A percentile compares a stretch with the other conserved stretches of the same genome.
Conservation (phyloP, 2,888 invertebrate genomes). For the Ophion ventricosus region DNA sequence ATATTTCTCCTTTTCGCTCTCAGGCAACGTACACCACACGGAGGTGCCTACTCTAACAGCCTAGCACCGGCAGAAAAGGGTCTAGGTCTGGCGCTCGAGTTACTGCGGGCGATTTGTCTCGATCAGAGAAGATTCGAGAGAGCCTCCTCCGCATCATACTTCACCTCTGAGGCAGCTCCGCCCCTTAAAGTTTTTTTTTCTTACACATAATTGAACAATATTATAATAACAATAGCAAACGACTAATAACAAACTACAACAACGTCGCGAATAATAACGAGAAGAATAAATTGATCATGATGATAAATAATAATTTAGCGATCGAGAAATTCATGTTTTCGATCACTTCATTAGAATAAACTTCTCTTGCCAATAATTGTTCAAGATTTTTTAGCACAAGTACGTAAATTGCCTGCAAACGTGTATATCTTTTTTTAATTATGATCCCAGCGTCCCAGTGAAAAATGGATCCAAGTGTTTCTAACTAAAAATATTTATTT, state of each 20-base stretch:
- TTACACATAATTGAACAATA: neutral
- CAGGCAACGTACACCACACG: conserved; percentile 28
- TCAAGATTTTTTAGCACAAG: too few species aligned
- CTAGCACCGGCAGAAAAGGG: conserved; percentile 39
- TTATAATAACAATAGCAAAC: neutral
- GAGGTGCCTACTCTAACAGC: conserved; percentile 26
- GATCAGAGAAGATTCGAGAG: conserved; percentile 58
- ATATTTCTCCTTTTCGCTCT: conserved; percentile 53
- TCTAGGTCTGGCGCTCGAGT: conserved; percentile 66
- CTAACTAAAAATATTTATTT: too few species aligned
- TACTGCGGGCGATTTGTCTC: conserved; percentile 72
- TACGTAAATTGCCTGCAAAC: too few species aligned
- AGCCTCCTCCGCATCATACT: conserved; percentile 45
- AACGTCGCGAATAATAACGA: neutral
- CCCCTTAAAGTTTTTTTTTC: conserved; percentile 46
- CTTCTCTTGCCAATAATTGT: too few species aligned
- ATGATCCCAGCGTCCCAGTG: too few species aligned
- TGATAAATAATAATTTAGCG: too few species aligned
- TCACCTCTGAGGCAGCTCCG: conserved; percentile 15
- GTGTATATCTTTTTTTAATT: too few species aligned
- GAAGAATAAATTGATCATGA: neutral
- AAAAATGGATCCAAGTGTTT: too few species aligned
- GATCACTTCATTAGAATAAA: too few species aligned
- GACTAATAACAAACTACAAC: too few species aligned
- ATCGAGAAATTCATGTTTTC: too few species aligned